These are phyloP conservation scores for mouse (Mus musculus) DNA, from an alignment of 2,113 vertebrate species.

Conservation along the genomic window DNA sequence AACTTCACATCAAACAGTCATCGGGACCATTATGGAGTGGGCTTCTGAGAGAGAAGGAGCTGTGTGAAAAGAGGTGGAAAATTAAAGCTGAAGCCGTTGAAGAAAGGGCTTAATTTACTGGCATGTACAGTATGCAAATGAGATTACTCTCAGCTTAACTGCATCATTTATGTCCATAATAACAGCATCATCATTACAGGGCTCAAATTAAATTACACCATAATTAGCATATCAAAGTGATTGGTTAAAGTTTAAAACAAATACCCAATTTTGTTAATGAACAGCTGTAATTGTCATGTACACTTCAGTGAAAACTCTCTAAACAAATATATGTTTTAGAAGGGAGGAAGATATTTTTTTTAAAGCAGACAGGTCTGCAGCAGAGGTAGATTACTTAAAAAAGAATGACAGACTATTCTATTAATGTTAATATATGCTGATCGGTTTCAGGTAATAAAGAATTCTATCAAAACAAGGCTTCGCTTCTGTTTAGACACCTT, in stretches of 20 bases:
- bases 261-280: slow-evolving; percentile 99
- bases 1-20: slow-evolving; percentile 97
- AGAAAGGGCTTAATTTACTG: slow-evolving; percentile 99
- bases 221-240: slow-evolving; percentile 99
- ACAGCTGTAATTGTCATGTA: slow-evolving; percentile 98
- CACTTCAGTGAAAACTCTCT: slow-evolving; percentile 97
- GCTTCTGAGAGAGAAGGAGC: slow-evolving; percentile 91
- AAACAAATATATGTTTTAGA: slow-evolving; percentile 99
- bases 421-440: slow-evolving; percentile 88
- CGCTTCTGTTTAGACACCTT: slow-evolving; percentile 71
- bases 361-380: slow-evolving; percentile 86
- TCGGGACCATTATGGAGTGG: slow-evolving; percentile 94
- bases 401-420: slow-evolving; percentile 88
- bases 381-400: slow-evolving; percentile 86
- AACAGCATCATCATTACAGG: slow-evolving; percentile 99
- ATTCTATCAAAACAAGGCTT: slow-evolving; percentile 88
- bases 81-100: slow-evolving; percentile 97
- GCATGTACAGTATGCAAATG: slow-evolving; percentile 99
- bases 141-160: slow-evolving; percentile 99
- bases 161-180: slow-evolving; percentile 99
- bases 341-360: slow-evolving; percentile 84
- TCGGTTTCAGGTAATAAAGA: slow-evolving; percentile 87
- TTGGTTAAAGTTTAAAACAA: slow-evolving; percentile 99
- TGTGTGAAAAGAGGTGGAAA: slow-evolving; percentile 99
- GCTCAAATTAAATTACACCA: slow-evolving; percentile 99